Base-by-base conservation (phyloP, 2,888 invertebrate genomes). In the Griposia aprilina region DNA sequence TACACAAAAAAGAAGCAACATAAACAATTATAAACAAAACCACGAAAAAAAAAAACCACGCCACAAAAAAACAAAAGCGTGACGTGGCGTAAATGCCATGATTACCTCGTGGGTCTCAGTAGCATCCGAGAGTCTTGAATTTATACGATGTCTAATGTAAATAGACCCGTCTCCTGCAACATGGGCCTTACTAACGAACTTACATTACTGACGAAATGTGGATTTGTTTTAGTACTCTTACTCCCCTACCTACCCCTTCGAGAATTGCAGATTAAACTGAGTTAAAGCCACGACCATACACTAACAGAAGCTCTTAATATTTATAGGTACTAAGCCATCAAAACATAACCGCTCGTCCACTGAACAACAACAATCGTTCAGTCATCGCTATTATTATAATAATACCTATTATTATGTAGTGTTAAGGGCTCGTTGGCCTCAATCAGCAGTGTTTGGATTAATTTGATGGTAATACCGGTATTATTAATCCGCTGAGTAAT, bases 391-490 rank as follows among this genome's bases (percentile, higher is more conserved):
- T 55, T 71, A 52, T 48, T 65, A 48, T 45, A 41, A 63, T 81
- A 63, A 80, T 63, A 41, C 26, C 17, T 11, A 50, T 48, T 67
- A 74, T 67, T 75, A 70, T 52, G 45, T 52, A 41, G 55, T 57
- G 57, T 66, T 52, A 30, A 60, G 63, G 59, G 67, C 68, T 69
- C 50, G 62, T 62, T 81, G 65, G 62, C 75, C 69, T 76, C 81
- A 76, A 88, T 88, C 81, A 79, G 50, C 57, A 59, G 75, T 78
- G 84, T 76, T 67, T 26, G 74, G 73, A 80, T 80, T 86, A 76
- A 86, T 82, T 80, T 67, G 78, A 71, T 68, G 59, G 67, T 76
- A 78, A 74, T 76, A 26, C 50, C 60, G 62, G 74, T 82, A 77
- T 77, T 66, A 82, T 82, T 77, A 66, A 80, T 71, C 45, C n/a